Percentiles rank a stretch among this genome's conserved stretches.
Conservation (phyloP, 2,888 invertebrate species). For the Lobophora halterata region DNA sequence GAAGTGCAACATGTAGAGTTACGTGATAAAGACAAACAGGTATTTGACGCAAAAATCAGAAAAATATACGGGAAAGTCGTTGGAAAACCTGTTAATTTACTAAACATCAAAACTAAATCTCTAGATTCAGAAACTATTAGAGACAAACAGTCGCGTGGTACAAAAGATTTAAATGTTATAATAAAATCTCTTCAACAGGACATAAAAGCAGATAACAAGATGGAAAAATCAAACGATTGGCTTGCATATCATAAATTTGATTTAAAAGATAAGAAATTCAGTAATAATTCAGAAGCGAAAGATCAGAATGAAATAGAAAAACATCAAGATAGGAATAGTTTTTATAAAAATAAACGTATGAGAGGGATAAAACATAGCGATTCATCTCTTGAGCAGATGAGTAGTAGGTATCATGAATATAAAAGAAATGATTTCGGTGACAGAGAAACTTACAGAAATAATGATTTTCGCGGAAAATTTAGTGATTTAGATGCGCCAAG, state of each 20-base stretch:
- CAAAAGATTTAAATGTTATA: slow-evolving; percentile 3
- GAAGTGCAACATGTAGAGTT: slow-evolving; percentile 55
- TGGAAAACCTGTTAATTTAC: slow-evolving; percentile 31
- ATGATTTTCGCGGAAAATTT: slow-evolving; percentile 20
- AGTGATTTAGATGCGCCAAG: slow-evolving; percentile 9
- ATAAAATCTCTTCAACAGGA: slow-evolving; percentile 19
- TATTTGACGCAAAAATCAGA: slow-evolving; percentile 57
- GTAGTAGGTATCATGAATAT: slow-evolving; percentile 5
- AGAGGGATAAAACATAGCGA: slow-evolving; percentile 19
- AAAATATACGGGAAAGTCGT: slow-evolving; percentile 55
- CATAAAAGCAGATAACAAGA: neutral
- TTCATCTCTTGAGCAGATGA: slow-evolving; percentile 11
- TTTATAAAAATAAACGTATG: slow-evolving; percentile 7
- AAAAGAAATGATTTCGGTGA: slow-evolving; percentile 9
- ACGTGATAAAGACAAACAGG: slow-evolving; percentile 46
- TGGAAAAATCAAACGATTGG: slow-evolving; percentile 3
- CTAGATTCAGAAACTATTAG: neutral
- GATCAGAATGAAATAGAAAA: slow-evolving; percentile 14
- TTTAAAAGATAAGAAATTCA: slow-evolving; percentile 19
- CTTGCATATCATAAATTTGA: slow-evolving; percentile 12
- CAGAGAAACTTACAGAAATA: slow-evolving; percentile 22
- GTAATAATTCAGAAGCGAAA: slow-evolving; percentile 13
- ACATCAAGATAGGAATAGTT: slow-evolving; percentile 1
- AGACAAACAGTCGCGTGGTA: slow-evolving; percentile 1
- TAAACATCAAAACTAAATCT: slow-evolving; percentile 13